These are phyloP conservation scores for Gouania willdenowi DNA, from an alignment of 2,797 vertebrate species.

Conservation along the genomic window DNA sequence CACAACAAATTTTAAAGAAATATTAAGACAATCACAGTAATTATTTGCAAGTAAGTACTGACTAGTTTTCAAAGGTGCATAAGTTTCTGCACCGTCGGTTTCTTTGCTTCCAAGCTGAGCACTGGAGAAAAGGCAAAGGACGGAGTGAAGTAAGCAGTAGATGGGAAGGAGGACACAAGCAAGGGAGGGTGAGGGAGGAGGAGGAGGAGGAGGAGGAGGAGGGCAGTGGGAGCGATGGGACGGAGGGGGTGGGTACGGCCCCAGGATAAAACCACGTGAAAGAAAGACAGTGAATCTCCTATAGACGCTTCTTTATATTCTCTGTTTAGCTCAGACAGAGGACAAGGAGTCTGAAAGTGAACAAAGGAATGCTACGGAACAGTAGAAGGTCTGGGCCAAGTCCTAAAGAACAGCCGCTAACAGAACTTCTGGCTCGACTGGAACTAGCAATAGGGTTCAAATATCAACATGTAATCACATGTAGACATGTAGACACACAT, in stretches of 20 bases:
- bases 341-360: background rate
- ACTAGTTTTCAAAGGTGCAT: background rate
- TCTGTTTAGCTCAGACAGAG: background rate
- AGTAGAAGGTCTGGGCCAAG: background rate
- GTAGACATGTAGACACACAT: background rate
- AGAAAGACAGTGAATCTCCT: conserved; percentile 2
- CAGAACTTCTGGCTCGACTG: background rate
- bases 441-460: too few species aligned
- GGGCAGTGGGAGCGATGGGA: background rate
- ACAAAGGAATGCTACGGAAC: background rate
- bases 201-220: background rate
- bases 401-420: background rate
- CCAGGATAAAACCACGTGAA: background rate
- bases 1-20: background rate
- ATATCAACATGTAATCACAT: too few species aligned
- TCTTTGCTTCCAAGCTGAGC: conserved; percentile 9
- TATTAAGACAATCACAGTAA: background rate
- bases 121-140: conserved; percentile 2
- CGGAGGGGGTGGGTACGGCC: conserved; percentile 9
- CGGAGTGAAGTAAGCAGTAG: background rate
- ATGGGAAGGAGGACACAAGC: background rate
- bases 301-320: background rate
- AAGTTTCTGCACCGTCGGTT: background rate
- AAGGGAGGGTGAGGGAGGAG: background rate
- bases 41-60: background rate